Evolutionary conservation across 1,140 invertebrate species (phyloP), one percentile per base, ranked within the genome.

Genomic region (Leptoteleia sp.): DNA sequence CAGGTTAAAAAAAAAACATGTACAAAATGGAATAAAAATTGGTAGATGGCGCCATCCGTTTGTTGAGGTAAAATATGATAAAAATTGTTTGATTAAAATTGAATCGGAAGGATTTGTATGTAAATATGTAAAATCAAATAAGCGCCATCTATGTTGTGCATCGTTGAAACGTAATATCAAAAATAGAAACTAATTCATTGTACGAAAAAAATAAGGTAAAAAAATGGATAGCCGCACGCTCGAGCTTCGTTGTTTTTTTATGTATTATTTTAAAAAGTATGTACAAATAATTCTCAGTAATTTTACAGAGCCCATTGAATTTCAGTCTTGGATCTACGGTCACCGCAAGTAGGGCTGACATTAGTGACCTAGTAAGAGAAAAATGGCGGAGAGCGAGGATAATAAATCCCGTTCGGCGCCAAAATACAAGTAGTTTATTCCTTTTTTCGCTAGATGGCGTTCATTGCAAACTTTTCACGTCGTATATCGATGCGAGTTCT

Each of bases 271-370:
- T 19, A 19, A 71, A 59, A 61, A 4, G 16, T 71, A 71, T 71
- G 0, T 71, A 71, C 67, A 71, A 57, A 62, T 54, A 6, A 54
- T 71, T 61, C 0, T 35, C n/a, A 25, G 45, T 59, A 48, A 45
- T 4, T 71, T 61, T 59, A 71, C 67, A 71, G 13, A 61, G 55
- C 57, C 50, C 57, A 40, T 31, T 11, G 29, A 62, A 47, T 47
- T 62, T 72, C 68, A 72, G 68, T 72, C 68, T 72, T 72, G 40
- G 55, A 48, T 64, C 48, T 64, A 64, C 3, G 27, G 59, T 64
- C 68, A 72, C 57, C 31, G 15, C 3, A 31, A 55, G 54, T 33
- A 35, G 57, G 48, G 40, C 33, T 2, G 12, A 27, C 55, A 29
- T 38, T 47, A 22, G 43, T 33, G 59, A 48, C 59, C 38, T 42